Evolutionary conservation across 2,888 invertebrate genomes (phyloP).

Genomic region (Xanthorhoe designata): DNA sequence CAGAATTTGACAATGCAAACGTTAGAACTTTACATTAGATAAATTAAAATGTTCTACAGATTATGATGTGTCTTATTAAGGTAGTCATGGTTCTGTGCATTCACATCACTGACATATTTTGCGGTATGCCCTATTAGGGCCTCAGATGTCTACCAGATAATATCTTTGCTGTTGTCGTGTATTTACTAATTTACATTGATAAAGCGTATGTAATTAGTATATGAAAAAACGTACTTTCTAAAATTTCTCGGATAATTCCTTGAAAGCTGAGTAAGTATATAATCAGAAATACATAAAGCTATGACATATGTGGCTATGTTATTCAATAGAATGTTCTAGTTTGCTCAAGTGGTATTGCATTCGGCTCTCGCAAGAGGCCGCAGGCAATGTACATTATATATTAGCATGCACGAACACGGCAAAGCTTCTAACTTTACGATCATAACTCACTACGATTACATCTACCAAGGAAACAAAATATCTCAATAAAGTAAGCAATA

Average conservation of each 20-base stretch:
- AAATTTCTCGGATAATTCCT: constrained; percentile 24
- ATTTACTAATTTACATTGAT: constrained; percentile 72
- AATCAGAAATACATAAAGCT: constrained; percentile 56
- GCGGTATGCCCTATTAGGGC: constrained; percentile 11
- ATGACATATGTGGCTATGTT: constrained; percentile 39
- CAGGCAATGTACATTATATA: constrained; percentile 55
- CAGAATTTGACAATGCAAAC: too few species aligned
- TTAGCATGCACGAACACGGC: constrained; percentile 54
- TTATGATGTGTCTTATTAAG: background rate
- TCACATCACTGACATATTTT: background rate
- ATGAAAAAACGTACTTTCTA: constrained; percentile 49
- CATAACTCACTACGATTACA: constrained; percentile 65
- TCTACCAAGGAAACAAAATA: constrained; percentile 75
- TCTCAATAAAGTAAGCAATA: constrained; percentile 74
- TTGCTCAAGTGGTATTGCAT: constrained; percentile 36
- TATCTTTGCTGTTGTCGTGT: constrained; percentile 67
- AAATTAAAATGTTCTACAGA: background rate
- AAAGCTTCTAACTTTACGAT: constrained; percentile 65
- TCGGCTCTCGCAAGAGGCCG: constrained; percentile 37
- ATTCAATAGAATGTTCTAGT: constrained; percentile 31
- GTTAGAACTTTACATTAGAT: too few species aligned
- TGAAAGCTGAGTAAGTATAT: constrained; percentile 37
- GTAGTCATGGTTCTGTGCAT: background rate
- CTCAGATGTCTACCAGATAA: constrained; percentile 48
- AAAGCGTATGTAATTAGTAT: constrained; percentile 65